Evolutionary conservation across 1,140 invertebrate species (phyloP).

Genomic region (Dendrolimus punctatus): DNA sequence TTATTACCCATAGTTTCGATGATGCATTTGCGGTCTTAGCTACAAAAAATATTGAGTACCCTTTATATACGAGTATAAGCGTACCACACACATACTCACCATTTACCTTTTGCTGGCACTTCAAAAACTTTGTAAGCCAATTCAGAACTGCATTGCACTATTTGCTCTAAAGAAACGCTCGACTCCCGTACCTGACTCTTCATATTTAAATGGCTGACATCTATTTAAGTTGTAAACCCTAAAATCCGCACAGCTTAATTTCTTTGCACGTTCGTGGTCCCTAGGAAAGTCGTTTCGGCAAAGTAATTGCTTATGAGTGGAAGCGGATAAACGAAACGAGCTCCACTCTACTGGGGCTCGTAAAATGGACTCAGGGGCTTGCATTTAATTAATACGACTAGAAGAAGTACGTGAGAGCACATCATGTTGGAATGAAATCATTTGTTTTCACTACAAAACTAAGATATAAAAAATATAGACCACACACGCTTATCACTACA

Average conservation of each 20-base stretch:
- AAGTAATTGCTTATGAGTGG: constrained; percentile 67
- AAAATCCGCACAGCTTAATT: constrained; percentile 47
- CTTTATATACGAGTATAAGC: no score
- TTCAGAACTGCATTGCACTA: no score
- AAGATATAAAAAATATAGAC: constrained; percentile 30
- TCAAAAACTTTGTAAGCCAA: no score
- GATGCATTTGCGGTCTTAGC: no score
- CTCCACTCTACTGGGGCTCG: constrained; percentile 49
- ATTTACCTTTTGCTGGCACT: no score
- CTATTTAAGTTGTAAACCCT: constrained; percentile 36
- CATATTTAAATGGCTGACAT: constrained; percentile 24
- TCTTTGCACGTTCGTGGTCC: constrained; percentile 52
- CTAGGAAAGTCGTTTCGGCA: constrained; percentile 47
- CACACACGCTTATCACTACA: constrained; percentile 18
- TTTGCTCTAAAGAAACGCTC: no score
- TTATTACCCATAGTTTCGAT: no score
- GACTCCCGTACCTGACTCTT: constrained; percentile 11
- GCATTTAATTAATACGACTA: constrained; percentile 66
- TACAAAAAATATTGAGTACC: no score
- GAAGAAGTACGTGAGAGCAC: constrained; percentile 50
- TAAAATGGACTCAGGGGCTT: constrained; percentile 64
- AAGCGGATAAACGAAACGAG: constrained; percentile 63
- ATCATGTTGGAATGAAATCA: constrained; percentile 48
- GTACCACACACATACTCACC: no score
- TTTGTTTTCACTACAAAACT: constrained; percentile 48